Percentiles rank a stretch among this genome's conserved stretches.
Evolutionary conservation across 2,113 vertebrate species (phyloP).

Genomic region (Xiphorhynchus elegans): DNA sequence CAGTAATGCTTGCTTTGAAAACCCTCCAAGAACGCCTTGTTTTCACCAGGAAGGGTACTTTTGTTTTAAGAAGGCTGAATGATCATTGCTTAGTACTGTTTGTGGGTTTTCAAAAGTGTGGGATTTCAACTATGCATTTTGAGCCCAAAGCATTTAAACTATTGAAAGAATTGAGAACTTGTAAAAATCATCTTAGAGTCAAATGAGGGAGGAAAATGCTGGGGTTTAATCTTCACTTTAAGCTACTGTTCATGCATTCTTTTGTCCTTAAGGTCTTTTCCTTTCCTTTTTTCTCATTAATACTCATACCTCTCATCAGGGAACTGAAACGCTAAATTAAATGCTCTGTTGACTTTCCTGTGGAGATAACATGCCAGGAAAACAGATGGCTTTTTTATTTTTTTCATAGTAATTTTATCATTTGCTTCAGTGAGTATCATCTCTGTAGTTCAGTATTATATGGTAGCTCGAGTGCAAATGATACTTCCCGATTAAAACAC

Average conservation of each 20-base stretch:
- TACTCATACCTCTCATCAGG: not conserved
- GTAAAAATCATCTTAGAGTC: not conserved
- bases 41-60: not conserved
- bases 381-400: slow-evolving; percentile 40
- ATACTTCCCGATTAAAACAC: not conserved
- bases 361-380: slow-evolving; percentile 17
- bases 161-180: not conserved
- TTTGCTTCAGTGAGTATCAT: not conserved
- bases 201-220: not conserved
- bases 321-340: slow-evolving; percentile 36
- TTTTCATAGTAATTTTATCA: not conserved
- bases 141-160: not conserved
- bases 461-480: not conserved
- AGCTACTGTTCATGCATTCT: not conserved
- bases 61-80: not conserved
- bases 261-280: not conserved
- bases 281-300: not conserved
- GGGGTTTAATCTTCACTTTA: not conserved
- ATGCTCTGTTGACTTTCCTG: slow-evolving; percentile 31
- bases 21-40: not conserved
- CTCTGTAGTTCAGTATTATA: not conserved
- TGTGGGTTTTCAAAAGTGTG: not conserved
- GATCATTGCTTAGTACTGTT: not conserved
- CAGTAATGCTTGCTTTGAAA: not conserved
- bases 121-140: not conserved